These are phyloP conservation scores for Laupala kohalensis DNA, from an alignment of 1,140 invertebrate genomes.

Conservation along the genomic window DNA sequence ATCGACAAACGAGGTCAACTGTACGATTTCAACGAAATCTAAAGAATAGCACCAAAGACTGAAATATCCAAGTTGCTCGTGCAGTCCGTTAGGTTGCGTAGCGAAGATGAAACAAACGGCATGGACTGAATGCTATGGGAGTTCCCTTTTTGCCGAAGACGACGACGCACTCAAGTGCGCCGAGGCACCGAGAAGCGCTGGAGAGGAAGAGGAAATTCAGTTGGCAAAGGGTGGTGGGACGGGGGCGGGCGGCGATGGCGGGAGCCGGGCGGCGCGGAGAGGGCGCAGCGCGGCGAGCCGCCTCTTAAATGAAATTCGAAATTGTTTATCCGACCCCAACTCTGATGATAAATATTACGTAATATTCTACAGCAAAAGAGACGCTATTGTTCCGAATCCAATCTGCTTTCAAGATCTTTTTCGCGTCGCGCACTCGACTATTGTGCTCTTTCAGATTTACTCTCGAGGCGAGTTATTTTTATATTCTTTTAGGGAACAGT, in stretches of 20 bases:
- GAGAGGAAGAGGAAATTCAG: background rate
- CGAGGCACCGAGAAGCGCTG: no score
- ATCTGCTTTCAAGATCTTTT: no score
- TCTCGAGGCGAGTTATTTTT: no score
- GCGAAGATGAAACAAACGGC: background rate
- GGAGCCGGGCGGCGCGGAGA: no score
- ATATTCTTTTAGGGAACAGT: no score
- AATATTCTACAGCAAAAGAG: no score
- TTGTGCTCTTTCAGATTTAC: no score
- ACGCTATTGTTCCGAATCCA: no score
- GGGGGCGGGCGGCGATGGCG: background rate
- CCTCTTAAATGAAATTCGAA: background rate
- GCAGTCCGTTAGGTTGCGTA: background rate
- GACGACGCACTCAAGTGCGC: background rate
- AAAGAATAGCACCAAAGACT: background rate
- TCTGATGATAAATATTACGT: background rate
- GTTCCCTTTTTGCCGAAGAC: background rate
- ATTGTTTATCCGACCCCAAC: background rate
- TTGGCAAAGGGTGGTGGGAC: background rate
- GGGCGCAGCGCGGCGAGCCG: background rate
- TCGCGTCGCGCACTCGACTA: no score
- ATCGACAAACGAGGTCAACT: no score
- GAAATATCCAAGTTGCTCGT: background rate
- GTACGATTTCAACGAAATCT: no score
- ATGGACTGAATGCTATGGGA: background rate